phyloP scores from a whole-genome alignment of 1,140 invertebrate genomes.

The Anastrepha obliqua region DNA sequence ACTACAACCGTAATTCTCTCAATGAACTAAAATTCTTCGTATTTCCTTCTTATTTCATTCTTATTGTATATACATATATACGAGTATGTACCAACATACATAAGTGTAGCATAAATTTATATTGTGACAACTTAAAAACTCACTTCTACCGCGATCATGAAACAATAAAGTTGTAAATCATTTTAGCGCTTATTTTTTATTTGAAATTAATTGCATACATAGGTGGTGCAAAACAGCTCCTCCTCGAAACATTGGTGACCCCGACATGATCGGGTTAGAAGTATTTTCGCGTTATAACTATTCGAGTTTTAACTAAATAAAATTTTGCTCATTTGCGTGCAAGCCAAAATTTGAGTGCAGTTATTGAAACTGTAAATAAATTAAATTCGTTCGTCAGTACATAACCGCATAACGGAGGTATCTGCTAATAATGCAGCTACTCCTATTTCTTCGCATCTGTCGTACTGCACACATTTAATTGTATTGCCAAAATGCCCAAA shows the following conservation, averaged over 20 bases:
- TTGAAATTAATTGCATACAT: not conserved
- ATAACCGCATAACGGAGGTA: not conserved
- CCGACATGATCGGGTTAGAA: constrained; percentile 1
- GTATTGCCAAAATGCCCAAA: not conserved
- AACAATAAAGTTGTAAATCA: no score
- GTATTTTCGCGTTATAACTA: not conserved
- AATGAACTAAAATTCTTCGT: no score
- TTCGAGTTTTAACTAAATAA: no score
- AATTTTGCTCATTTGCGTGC: not conserved
- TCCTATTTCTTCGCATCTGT: not conserved
- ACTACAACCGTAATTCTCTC: no score
- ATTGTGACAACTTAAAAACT: no score
- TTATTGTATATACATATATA: no score
- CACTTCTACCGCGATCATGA: no score
- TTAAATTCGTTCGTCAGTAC: not conserved
- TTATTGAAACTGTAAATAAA: not conserved
- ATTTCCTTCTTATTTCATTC: no score
- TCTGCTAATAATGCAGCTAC: not conserved
- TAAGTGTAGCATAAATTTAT: no score
- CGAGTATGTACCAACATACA: no score
- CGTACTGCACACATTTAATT: not conserved
- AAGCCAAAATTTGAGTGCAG: not conserved
- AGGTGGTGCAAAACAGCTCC: constrained; percentile 5
- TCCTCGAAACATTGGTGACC: constrained; percentile 14
- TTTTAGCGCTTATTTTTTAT: no score